Evolutionary conservation across 1,140 invertebrate genomes (phyloP), one percentile per base, ranked within the genome.

Genomic region (Chymomyza costata): DNA sequence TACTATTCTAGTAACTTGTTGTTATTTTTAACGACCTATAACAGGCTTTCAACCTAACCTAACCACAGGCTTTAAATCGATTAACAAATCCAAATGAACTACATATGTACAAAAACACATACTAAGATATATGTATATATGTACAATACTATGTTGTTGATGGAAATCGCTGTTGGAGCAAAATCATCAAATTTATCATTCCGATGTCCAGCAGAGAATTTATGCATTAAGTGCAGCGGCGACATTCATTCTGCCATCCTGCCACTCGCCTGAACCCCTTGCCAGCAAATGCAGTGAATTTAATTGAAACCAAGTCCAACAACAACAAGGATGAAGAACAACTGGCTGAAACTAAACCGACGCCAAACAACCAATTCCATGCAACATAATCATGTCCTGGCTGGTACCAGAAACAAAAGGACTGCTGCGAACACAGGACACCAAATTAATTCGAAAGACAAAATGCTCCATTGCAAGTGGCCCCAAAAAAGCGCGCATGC

Each of bases 371-470:
- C 25, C 41, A 40, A 15, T 11, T 7, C 15, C 37, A 63, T 78
- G 71, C 48, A 64, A 64, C 71, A 80, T 80, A 76, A 78, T 78
- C 71, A 78, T 78, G 71, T 71, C 54, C 71, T 58, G 52, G 60
- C 50, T 43, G 21, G 17, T 8, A 8, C n/a, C 13, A 19, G 15
- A 10, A 18, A 30, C 45, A 49, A 53, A 53, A 47, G 37, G 35
- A 58, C 41, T 18, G 18, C 52, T n/a, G 17, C 16, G 28, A 31
- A 51, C 37, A 21, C 66, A 53, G 71, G 57, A 59, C 44, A 78
- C 71, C 71, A 78, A 76, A 76, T 76, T 76, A 76, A 76, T 76
- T 76, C 78, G 66, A 54, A 66, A 76, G 71, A 76, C 71, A 78
- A 59, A 76, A 78, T 76, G 66, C 57, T 70, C 52, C 43, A 52